A percentile compares a stretch with the other conserved stretches of the same genome.
phyloP scores from a whole-genome alignment of 2,797 vertebrate genomes.

The Epinephelus malabaricus region DNA sequence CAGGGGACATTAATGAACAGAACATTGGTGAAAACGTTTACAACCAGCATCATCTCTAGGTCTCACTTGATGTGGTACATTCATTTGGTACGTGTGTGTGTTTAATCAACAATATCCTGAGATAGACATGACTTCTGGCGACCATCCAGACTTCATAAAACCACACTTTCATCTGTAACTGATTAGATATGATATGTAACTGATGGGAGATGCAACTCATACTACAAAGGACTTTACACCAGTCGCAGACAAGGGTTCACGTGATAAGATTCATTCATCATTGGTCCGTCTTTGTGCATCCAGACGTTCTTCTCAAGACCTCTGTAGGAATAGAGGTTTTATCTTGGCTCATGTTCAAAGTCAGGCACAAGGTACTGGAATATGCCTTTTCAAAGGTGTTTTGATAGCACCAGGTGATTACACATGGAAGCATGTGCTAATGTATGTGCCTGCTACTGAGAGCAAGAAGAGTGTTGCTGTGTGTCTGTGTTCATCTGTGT shows the following conservation, averaged over 20 bases:
- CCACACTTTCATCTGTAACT: slow-evolving; percentile 42
- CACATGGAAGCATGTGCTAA: slow-evolving; percentile 58
- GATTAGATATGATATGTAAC: slow-evolving; percentile 48
- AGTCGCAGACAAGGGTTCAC: slow-evolving; percentile 37
- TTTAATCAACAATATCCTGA: slow-evolving; percentile 16
- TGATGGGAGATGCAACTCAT: slow-evolving; percentile 43
- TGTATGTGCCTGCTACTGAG: slow-evolving; percentile 55
- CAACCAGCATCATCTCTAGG: not conserved
- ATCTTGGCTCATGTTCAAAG: slow-evolving; percentile 50
- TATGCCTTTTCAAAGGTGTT: slow-evolving; percentile 64
- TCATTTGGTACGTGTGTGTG: slow-evolving; percentile 7
- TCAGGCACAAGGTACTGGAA: slow-evolving; percentile 52
- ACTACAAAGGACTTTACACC: slow-evolving; percentile 37
- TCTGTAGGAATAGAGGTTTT: slow-evolving; percentile 43
- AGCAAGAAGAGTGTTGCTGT: slow-evolving; percentile 37
- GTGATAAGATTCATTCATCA: slow-evolving; percentile 53
- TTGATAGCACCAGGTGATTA: slow-evolving; percentile 69
- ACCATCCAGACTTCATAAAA: slow-evolving; percentile 33
- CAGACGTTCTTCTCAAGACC: slow-evolving; percentile 48
- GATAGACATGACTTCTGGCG: slow-evolving; percentile 18
- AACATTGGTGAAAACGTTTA: not conserved
- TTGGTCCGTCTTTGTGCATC: slow-evolving; percentile 42
- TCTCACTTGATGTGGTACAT: slow-evolving; percentile 25
- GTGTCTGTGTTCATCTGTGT: slow-evolving; percentile 47
- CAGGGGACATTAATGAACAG: not conserved